phyloP scores from a whole-genome alignment of 1,140 invertebrate species.

The Uloborus diversus region DNA sequence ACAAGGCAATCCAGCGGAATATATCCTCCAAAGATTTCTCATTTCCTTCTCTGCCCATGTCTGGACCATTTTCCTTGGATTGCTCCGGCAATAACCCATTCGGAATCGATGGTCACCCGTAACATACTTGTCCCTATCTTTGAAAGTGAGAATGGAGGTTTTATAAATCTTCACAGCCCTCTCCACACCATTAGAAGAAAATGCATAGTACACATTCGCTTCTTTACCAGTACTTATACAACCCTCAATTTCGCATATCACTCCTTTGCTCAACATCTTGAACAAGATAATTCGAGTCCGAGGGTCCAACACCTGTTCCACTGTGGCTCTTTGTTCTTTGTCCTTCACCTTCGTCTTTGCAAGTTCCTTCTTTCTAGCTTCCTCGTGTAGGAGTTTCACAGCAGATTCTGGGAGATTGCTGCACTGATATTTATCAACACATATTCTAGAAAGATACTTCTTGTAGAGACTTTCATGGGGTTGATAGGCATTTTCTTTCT shows the following conservation, averaged over 20 bases:
- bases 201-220: constrained; percentile 82
- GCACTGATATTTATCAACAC: constrained; percentile 67
- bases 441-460: constrained; percentile 83
- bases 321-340: constrained; percentile 78
- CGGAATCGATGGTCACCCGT: constrained; percentile 79
- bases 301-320: constrained; percentile 82
- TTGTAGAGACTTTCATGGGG: constrained; percentile 82
- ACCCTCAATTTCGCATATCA: constrained; percentile 83
- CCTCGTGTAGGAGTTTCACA: not conserved
- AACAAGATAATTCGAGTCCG: constrained; percentile 81
- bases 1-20: constrained; percentile 72
- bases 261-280: constrained; percentile 82
- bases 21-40: constrained; percentile 77
- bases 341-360: constrained; percentile 77
- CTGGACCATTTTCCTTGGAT: constrained; percentile 84
- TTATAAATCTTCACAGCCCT: constrained; percentile 75
- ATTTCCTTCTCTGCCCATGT: constrained; percentile 95
- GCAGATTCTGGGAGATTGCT: not conserved
- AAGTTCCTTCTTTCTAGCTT: constrained; percentile 60
- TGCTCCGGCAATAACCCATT: constrained; percentile 72
- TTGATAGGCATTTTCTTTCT: constrained; percentile 70
- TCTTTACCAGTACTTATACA: constrained; percentile 89
- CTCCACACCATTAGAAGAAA: not conserved
- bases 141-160: constrained; percentile 89
- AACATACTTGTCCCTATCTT: constrained; percentile 88